Percentiles rank a stretch among this genome's conserved stretches.
These are phyloP conservation scores for Melinopterus prodromus DNA, from an alignment of 2,888 invertebrate species.

Conservation along the genomic window DNA sequence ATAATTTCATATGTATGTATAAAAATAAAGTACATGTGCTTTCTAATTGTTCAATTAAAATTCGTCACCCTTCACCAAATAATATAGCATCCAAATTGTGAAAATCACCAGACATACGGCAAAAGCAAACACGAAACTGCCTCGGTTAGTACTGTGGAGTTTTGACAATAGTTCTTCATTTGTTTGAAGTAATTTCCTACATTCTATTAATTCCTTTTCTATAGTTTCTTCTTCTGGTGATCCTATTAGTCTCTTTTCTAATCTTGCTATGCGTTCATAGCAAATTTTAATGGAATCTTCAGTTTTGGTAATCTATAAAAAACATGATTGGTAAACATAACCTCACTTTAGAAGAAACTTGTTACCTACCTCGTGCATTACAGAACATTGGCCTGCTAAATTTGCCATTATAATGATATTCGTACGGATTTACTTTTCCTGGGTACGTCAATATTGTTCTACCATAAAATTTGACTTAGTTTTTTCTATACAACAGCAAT, in stretches of 20 bases:
- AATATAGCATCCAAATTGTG: constrained; percentile 52
- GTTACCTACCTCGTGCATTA: constrained; percentile 46
- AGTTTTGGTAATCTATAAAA: constrained; percentile 51
- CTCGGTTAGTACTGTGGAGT: constrained; percentile 53
- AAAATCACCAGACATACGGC: constrained; percentile 51
- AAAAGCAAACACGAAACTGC: constrained; percentile 51
- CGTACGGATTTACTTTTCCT: too few relatives aligned
- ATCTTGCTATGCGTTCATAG: constrained; percentile 49
- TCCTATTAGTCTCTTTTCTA: constrained; percentile 52
- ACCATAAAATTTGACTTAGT: not conserved
- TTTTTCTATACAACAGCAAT: too few relatives aligned
- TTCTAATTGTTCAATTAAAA: constrained; percentile 37
- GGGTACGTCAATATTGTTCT: not conserved
- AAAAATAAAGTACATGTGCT: constrained; percentile 19
- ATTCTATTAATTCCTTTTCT: constrained; percentile 53
- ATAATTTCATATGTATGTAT: constrained; percentile 14
- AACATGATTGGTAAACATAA: constrained; percentile 31
- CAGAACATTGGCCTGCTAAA: constrained; percentile 41
- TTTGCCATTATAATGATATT: not conserved
- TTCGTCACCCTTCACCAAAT: constrained; percentile 46
- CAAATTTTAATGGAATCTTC: constrained; percentile 53
- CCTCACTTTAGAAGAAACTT: constrained; percentile 28
- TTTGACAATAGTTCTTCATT: constrained; percentile 54
- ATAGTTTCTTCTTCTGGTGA: constrained; percentile 49
- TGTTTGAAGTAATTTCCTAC: constrained; percentile 52